phyloP scores from a whole-genome alignment of 2,113 vertebrate species.

The Pongo pygmaeus region DNA sequence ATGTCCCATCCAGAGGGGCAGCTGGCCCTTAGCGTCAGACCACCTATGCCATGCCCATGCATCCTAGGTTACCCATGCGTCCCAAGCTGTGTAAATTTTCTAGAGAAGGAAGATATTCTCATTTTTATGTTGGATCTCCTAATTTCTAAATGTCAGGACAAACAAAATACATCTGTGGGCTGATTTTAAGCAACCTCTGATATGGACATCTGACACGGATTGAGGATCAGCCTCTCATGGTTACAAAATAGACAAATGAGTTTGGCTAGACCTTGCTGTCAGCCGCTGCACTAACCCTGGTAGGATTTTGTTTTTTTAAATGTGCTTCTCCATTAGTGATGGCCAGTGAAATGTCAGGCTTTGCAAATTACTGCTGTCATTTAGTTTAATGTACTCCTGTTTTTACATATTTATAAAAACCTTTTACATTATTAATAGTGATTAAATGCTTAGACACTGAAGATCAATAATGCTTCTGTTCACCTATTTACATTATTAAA shows the following conservation, averaged over 20 bases:
- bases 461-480: constrained; percentile 84
- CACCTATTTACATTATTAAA: constrained; percentile 83
- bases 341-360: constrained; percentile 49
- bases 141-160: constrained; percentile 36
- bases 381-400: constrained; percentile 74
- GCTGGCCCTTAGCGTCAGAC: neutral
- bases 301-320: constrained; percentile 46
- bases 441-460: constrained; percentile 84
- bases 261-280: constrained; percentile 65
- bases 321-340: constrained; percentile 52
- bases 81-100: constrained; percentile 1
- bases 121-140: constrained; percentile 36
- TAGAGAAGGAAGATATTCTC: neutral
- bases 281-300: neutral
- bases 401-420: constrained; percentile 83
- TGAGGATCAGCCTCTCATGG: constrained; percentile 3
- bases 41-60: neutral
- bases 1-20: neutral
- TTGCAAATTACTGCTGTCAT: constrained; percentile 51
- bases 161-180: constrained; percentile 42
- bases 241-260: constrained; percentile 63
- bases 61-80: neutral
- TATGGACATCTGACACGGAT: neutral
- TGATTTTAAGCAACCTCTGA: constrained; percentile 46
- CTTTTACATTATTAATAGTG: constrained; percentile 84